A percentile compares a stretch with the other conserved stretches of the same genome.
Evolutionary conservation across 2,113 vertebrate genomes (phyloP).

Genomic region (Halcyon malimbica): DNA sequence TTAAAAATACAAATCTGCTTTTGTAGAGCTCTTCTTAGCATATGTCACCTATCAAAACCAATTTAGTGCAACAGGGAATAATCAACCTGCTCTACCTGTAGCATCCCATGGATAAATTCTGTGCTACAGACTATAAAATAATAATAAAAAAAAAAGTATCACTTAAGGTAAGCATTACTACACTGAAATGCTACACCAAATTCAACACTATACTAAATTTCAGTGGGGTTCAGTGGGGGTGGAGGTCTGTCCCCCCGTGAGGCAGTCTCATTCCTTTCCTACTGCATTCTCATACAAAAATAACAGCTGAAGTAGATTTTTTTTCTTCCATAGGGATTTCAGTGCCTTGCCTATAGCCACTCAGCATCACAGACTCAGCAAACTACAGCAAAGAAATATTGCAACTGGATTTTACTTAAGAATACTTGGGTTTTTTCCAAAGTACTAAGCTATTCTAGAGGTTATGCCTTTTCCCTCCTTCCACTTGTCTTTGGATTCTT

Average conservation of each 20-base stretch:
- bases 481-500: not conserved
- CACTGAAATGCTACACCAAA: not conserved
- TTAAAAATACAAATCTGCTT: not conserved
- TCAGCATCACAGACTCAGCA: not conserved
- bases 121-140: not conserved
- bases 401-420: not conserved
- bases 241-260: accelerated
- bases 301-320: not conserved
- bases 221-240: not conserved
- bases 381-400: not conserved
- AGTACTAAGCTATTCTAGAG: not conserved
- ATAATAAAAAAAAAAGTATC: not conserved
- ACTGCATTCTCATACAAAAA: not conserved
- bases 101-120: not conserved
- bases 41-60: not conserved
- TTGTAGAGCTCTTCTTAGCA: not conserved
- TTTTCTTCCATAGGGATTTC: not conserved
- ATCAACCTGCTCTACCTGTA: not conserved
- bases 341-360: not conserved
- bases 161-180: not conserved
- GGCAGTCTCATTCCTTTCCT: not conserved
- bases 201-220: not conserved
- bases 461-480: not conserved
- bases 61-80: not conserved
- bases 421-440: not conserved